These are phyloP conservation scores for Phaedon cochleariae DNA, from an alignment of 2,888 invertebrate genomes.

Conservation along the genomic window DNA sequence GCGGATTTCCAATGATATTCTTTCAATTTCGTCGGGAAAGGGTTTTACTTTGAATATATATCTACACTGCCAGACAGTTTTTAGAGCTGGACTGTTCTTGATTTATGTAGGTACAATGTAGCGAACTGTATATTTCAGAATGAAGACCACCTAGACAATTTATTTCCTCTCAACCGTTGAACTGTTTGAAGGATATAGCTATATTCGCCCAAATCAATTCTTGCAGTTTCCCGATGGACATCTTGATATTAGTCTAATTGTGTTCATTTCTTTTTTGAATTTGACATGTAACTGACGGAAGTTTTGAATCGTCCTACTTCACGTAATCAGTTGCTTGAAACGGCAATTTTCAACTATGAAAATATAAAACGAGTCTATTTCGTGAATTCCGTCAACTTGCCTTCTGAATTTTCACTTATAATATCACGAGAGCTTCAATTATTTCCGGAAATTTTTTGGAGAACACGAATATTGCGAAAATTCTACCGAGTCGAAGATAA, in stretches of 20 bases:
- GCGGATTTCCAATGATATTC: neutral
- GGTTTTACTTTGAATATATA: conserved; percentile 1
- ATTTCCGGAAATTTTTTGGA: too few relatives aligned
- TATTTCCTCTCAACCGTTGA: neutral
- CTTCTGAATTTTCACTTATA: too few relatives aligned
- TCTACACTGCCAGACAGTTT: neutral
- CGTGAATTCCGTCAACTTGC: too few relatives aligned
- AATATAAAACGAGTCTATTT: too few relatives aligned
- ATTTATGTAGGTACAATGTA: neutral
- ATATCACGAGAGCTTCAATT: too few relatives aligned
- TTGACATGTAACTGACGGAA: too few relatives aligned
- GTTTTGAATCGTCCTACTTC: too few relatives aligned
- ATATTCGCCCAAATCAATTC: neutral
- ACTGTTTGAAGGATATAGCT: neutral
- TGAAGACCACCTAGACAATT: neutral
- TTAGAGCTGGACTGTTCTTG: neutral
- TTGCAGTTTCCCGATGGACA: neutral
- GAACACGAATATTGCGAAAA: too few relatives aligned
- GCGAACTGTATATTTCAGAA: neutral
- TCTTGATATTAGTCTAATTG: neutral
- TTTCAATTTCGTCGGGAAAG: neutral
- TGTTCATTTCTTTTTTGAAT: too few relatives aligned
- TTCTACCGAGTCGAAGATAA: too few relatives aligned
- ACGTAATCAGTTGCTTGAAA: too few relatives aligned
- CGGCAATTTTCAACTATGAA: too few relatives aligned